Evolutionary conservation across 1,140 invertebrate genomes (phyloP).

Genomic region (Ruditapes philippinarum): DNA sequence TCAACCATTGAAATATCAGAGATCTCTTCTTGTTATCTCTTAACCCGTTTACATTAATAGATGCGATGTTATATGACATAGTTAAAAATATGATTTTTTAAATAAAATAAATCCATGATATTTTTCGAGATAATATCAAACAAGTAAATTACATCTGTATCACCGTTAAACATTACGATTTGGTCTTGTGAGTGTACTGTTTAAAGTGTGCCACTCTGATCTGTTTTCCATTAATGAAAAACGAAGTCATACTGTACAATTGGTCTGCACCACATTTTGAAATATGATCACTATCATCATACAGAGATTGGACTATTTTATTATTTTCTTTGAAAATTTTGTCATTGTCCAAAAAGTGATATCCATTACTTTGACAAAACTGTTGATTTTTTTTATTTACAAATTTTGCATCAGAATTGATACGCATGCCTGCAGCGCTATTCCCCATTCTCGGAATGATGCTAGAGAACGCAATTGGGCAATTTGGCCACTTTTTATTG

Average conservation of each 20-base stretch:
- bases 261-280: neutral
- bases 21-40: neutral
- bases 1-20: neutral
- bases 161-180: too few species aligned
- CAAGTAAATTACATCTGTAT: too few species aligned
- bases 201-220: too few species aligned
- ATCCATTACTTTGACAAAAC: too few species aligned
- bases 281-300: neutral
- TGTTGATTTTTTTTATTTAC: neutral
- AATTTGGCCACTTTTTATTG: too few species aligned
- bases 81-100: too few species aligned
- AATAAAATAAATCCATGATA: too few species aligned
- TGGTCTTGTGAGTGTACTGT: too few species aligned
- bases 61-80: neutral
- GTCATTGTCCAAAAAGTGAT: neutral
- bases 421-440: neutral
- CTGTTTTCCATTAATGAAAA: neutral
- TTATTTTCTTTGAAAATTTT: neutral
- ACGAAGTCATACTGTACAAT: neutral
- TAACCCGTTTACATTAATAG: neutral
- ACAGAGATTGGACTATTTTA: neutral
- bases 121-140: too few species aligned
- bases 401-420: neutral
- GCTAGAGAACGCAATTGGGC: too few species aligned
- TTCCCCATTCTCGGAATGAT: too few species aligned